Evolutionary conservation across 2,113 vertebrate species (phyloP).

Genomic region (Cyprinodon variegatus): DNA sequence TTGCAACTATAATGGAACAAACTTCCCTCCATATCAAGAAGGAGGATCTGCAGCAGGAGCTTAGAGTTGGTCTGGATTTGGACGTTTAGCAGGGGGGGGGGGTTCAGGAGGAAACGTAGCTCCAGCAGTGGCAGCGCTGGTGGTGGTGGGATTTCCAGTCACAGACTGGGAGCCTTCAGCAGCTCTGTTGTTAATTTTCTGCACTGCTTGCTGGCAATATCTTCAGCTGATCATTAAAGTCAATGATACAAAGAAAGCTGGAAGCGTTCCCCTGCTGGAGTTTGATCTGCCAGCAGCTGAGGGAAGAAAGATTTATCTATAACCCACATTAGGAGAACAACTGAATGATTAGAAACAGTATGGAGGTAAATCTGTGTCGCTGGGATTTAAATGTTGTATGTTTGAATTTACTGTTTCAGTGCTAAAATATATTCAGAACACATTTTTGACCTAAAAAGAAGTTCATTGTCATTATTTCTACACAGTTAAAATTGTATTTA

Average conservation of each 20-base stretch:
- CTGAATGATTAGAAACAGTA: not conserved
- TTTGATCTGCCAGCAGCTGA: not conserved
- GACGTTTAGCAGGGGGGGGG: too few relatives aligned
- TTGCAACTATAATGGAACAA: too few relatives aligned
- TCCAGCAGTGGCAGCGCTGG: not conserved
- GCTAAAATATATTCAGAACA: too few relatives aligned
- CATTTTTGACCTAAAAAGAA: too few relatives aligned
- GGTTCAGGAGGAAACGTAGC: not conserved
- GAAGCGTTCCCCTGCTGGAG: not conserved
- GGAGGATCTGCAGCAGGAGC: too few relatives aligned
- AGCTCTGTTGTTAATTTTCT: constrained; percentile 3
- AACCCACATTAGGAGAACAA: not conserved
- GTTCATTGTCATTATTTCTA: too few relatives aligned
- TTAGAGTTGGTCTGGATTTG: too few relatives aligned
- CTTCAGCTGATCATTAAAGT: not conserved
- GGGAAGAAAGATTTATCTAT: not conserved
- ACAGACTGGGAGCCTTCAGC: not conserved
- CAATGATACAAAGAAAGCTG: not conserved
- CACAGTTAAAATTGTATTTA: too few relatives aligned
- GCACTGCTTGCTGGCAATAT: constrained; percentile 1
- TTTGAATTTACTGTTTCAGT: too few relatives aligned
- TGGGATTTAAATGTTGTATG: too few relatives aligned
- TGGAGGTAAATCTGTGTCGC: too few relatives aligned
- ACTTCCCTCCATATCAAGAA: too few relatives aligned
- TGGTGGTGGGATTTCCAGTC: not conserved